Evolutionary conservation across 2,888 invertebrate species (phyloP), one percentile per base, ranked within the genome.

Genomic region (Drosophila pseudotalamancana): DNA sequence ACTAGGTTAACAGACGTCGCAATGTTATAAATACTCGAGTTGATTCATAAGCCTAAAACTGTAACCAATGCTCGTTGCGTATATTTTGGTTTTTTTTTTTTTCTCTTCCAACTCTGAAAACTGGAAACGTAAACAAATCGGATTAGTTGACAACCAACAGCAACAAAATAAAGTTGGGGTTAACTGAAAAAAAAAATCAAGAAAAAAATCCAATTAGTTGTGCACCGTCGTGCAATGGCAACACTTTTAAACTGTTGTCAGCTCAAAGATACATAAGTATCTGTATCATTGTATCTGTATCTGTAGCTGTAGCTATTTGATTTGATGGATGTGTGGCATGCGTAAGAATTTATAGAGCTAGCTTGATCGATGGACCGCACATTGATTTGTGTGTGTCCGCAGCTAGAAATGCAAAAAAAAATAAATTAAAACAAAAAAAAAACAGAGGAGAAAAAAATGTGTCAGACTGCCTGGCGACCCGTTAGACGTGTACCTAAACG

Each of bases 271-370:
- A 54, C 64, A 39, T 23, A 42, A 39, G 4, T 6, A 46, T 62
- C 63, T 12, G 27, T 29, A n/a, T n/a, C n/a, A n/a, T n/a, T n/a
- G n/a, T n/a, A n/a, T 49, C 50, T 50, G 39, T 25, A 53, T 21
- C 48, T 49, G 46, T 59, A 37, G 56, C 35, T 66, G 39, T 54
- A 32, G 69, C 49, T 56, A 11, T 46, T 25, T 14, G 54, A 48
- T 55, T 85, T 82, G 81, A 82, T 82, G 81, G 88, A 82, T 82
- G 87, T 88, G 85, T 81, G 87, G 87, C 87, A 88, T 83, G 87
- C 88, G 81, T 72, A 83, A 70, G 87, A 88, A 82, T 82, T 85
- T 74, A 68, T 86, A 64, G n/a, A n/a, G 71, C 31, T 35, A 29
- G 61, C 55, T 72, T 81, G 81, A 88, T 88, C 81, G 88, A 88